A percentile compares a stretch with the other conserved stretches of the same genome.
Evolutionary conservation across 2,888 invertebrate genomes (phyloP).

Genomic region (Cacoxenus indagator): DNA sequence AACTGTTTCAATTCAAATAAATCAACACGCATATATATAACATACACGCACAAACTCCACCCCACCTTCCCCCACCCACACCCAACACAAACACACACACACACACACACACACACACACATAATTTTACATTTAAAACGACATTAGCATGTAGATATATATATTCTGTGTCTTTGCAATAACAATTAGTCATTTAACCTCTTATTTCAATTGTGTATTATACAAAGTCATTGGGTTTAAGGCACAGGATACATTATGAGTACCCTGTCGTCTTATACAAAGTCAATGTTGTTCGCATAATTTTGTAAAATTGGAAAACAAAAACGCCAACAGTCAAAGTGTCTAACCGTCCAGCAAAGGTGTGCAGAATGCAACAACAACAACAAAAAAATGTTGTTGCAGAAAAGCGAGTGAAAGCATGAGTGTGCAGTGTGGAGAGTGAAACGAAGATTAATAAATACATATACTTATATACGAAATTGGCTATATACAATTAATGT

Average conservation of each 20-base stretch:
- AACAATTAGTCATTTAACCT: not conserved
- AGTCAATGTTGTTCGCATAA: not conserved
- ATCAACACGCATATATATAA: not conserved
- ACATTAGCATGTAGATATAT: not conserved
- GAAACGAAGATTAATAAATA: not conserved
- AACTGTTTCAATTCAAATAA: not conserved
- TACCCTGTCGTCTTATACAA: not conserved
- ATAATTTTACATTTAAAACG: not conserved
- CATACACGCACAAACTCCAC: too few relatives aligned
- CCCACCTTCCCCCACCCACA: too few relatives aligned
- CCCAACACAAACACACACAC: too few relatives aligned
- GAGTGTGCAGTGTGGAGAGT: not conserved
- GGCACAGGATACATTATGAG: too few relatives aligned
- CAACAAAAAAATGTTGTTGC: not conserved
- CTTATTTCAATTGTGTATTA: not conserved
- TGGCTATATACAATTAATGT: not conserved
- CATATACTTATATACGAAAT: not conserved
- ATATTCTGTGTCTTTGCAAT: slow-evolving; percentile 6
- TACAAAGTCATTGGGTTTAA: not conserved
- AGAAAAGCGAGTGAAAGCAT: not conserved
- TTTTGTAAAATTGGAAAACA: slow-evolving; percentile 5
- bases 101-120: not conserved
- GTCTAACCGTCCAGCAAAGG: slow-evolving; percentile 52
- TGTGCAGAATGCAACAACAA: not conserved
- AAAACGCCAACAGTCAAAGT: slow-evolving; percentile 40